Base-by-base conservation (phyloP, 92 coral and sea anemone species). In the Hydrozoanthus gracilis region DNA sequence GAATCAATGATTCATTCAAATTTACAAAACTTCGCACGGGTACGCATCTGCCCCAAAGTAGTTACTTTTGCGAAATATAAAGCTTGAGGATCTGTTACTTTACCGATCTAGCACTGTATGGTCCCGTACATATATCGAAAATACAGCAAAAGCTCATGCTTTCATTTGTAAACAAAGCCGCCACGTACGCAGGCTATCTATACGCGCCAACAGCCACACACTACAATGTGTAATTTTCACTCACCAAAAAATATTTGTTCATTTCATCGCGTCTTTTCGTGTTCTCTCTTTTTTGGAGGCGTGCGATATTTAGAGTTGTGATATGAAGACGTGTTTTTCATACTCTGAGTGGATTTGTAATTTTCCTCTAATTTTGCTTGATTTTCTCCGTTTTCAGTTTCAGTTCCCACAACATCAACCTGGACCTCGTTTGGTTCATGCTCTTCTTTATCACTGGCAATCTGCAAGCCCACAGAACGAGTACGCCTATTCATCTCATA, bases 391-490 rank as follows among this genome's bases (percentile, higher is more conserved):
- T 79, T 79, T 79, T 79, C 83, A 58, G 83, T 78, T 64, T 90
- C 95, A 10, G 91, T 84, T 56, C 98, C 98, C 7, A 94, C 98
- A 44, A 94, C 98, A 90, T 94, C 98, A 60, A 94, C 92, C 44
- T 92, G 94, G 46, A 89, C 86, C 58, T 94, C 98, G 86, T 71
- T 86, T 76, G 71, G 15, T 27, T 79, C 92, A 5, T 48, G 88
- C 79, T 83, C 88, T 56, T 86, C 88, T 27, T 82, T 58, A 6
- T 64, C 84, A 16, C 73, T 45, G 4, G 84, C 27, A 16, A 79
- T 79, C 72, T 92, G 95, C 66, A 89, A 55, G 45, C 88, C 95
- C 48, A 87, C 91, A 27, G 86, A 92, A 87, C n/a, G n/a, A n/a
- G n/a, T n/a, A n/a, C n/a, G n/a, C n/a, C n/a, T n/a, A n/a, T n/a